A percentile compares a stretch with the other conserved stretches of the same genome.
Conservation (phyloP, 2,113 vertebrate genomes). For the Stigmatopora nigra region DNA sequence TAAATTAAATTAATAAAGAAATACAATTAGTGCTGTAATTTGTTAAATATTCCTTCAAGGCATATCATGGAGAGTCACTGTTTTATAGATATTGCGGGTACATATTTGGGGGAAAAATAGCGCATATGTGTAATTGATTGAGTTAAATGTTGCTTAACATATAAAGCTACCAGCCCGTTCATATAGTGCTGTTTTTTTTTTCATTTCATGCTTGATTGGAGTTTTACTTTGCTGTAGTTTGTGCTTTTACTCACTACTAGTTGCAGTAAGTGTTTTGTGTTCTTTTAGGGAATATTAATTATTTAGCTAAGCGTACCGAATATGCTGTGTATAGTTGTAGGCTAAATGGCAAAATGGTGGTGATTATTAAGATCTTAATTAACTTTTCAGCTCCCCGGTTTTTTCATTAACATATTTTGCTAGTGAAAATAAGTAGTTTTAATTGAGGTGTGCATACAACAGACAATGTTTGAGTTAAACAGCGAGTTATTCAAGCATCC, state of each 20-base stretch:
- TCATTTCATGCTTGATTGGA: background rate
- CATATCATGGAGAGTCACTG: background rate
- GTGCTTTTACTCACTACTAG: background rate
- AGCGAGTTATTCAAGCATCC: conserved; percentile 38
- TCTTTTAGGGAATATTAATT: background rate
- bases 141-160: background rate
- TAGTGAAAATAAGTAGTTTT: conserved; percentile 21
- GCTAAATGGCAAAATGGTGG: conserved; percentile 9
- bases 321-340: conserved; percentile 1
- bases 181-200: background rate
- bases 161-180: background rate
- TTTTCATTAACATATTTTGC: conserved; percentile 14
- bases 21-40: too few species aligned
- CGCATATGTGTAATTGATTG: background rate
- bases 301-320: background rate
- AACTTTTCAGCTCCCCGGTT: conserved; percentile 20
- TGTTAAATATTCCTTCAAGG: too few species aligned
- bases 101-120: background rate
- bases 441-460: conserved; percentile 32
- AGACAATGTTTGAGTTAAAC: conserved; percentile 22
- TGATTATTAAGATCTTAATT: conserved; percentile 16
- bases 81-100: background rate
- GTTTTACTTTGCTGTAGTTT: background rate
- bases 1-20: too few species aligned
- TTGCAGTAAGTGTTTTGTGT: background rate